phyloP scores from a whole-genome alignment of 1,140 invertebrate species.

The Planococcus citri region DNA sequence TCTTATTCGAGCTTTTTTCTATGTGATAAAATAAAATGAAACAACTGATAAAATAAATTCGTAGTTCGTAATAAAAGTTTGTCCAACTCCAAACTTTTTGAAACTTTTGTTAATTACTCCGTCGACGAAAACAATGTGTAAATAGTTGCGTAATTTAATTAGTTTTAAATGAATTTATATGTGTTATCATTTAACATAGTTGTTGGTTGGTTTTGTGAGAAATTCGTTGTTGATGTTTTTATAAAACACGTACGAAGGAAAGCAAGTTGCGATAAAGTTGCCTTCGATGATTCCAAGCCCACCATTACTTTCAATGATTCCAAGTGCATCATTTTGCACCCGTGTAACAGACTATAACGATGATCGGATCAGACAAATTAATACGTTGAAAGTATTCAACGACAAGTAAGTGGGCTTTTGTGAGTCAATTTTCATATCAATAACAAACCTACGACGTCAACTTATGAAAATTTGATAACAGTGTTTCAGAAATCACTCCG shows the following conservation, averaged over 20 bases:
- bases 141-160: not conserved
- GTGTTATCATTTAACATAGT: not conserved
- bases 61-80: not conserved
- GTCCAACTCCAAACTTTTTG: not conserved
- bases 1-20: too few species aligned
- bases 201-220: not conserved
- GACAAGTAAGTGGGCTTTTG: slow-evolving; percentile 36
- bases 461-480: too few species aligned
- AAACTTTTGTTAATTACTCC: not conserved
- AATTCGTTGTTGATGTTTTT: not conserved
- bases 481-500: slow-evolving; percentile 54
- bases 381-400: slow-evolving; percentile 57
- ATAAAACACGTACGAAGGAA: not conserved
- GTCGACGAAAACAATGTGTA: not conserved
- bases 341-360: not conserved
- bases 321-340: slow-evolving; percentile 5
- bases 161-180: not conserved
- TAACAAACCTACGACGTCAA: too few species aligned
- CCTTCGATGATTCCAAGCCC: too few species aligned
- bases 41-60: not conserved
- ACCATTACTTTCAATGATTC: slow-evolving; percentile 9
- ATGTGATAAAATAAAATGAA: too few species aligned
- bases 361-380: slow-evolving; percentile 40
- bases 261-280: not conserved
- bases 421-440: too few species aligned